Percentiles rank a stretch among this genome's conserved stretches.
Evolutionary conservation across 2,797 vertebrate species (phyloP).

Genomic region (Spinibarbus caldwelli): DNA sequence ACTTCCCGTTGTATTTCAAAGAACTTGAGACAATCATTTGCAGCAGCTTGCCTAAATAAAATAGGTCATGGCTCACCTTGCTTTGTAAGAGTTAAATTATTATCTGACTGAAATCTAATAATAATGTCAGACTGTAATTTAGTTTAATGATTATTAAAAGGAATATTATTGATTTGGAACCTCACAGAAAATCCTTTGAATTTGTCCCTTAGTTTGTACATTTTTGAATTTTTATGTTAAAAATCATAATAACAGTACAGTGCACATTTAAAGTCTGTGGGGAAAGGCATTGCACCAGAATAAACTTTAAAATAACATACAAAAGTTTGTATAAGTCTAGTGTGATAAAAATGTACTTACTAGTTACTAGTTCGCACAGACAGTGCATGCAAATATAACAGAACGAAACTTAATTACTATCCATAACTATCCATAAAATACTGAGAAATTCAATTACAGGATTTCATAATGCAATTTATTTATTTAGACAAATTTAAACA

Average conservation of each 20-base stretch:
- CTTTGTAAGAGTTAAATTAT: background rate
- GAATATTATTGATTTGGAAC: background rate
- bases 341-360: background rate
- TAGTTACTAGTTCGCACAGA: background rate
- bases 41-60: background rate
- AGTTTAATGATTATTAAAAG: background rate
- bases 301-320: background rate
- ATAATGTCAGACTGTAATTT: background rate
- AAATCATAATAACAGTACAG: background rate
- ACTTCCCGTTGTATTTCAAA: constrained; percentile 31
- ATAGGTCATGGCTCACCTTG: background rate
- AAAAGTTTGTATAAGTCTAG: background rate
- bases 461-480: no score
- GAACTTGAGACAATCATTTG: background rate
- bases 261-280: background rate
- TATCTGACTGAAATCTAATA: background rate
- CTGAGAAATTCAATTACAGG: background rate
- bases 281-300: background rate
- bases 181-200: background rate
- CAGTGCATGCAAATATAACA: no score
- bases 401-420: background rate
- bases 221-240: no score
- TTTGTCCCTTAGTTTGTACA: background rate
- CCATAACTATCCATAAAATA: background rate
- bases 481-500: background rate